phyloP scores from a whole-genome alignment of 2,888 invertebrate species.

The Tetranychus piercei region DNA sequence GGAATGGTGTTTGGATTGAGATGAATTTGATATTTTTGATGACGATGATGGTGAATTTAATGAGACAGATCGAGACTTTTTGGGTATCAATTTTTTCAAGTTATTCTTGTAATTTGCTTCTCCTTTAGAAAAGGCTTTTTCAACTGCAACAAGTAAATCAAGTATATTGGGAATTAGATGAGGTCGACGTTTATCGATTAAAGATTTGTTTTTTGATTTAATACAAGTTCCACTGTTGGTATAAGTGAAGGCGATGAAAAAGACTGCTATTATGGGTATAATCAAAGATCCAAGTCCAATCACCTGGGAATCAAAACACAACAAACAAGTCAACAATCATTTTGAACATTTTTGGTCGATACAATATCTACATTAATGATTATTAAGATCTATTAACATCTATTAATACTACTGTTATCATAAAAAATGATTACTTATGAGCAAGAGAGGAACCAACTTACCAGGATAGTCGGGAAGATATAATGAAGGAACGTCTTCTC shows the following conservation, averaged over 20 bases:
- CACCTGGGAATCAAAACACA: background rate
- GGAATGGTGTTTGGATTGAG: background rate
- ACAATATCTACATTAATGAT: too few species aligned
- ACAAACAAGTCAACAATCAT: background rate
- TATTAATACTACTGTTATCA: background rate
- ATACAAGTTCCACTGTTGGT: background rate
- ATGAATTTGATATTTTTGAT: background rate
- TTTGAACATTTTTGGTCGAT: background rate
- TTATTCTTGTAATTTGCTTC: background rate
- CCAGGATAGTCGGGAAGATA: background rate
- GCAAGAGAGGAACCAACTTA: background rate
- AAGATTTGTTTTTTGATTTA: background rate
- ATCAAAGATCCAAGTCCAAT: constrained; percentile 5
- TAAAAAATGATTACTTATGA: background rate
- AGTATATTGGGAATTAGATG: background rate
- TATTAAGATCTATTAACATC: background rate
- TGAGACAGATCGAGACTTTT: background rate
- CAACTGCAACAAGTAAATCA: background rate
- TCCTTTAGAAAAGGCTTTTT: background rate
- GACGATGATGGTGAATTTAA: background rate
- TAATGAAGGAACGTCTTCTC: constrained; percentile 6
- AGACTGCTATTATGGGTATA: constrained; percentile 4
- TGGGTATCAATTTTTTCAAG: background rate
- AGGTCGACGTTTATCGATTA: background rate
- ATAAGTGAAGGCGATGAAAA: constrained; percentile 8